Evolutionary conservation across 2,797 vertebrate genomes (phyloP).

Genomic region (Microchirus variegatus): DNA sequence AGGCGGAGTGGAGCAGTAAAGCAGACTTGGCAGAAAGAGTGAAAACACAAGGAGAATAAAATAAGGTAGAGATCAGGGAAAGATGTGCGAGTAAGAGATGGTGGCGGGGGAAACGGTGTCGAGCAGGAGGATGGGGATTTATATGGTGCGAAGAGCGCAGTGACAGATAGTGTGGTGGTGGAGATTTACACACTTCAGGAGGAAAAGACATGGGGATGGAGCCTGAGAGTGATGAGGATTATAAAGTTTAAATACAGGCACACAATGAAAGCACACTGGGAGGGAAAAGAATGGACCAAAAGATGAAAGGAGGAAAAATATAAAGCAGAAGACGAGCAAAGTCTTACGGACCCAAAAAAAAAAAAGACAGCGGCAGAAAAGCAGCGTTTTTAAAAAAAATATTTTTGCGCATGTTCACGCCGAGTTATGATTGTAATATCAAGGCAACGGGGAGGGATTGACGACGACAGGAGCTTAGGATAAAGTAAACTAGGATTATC

Average conservation of each 20-base stretch:
- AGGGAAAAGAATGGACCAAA: conserved; percentile 47
- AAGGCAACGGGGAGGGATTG: conserved; percentile 43
- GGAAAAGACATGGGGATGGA: conserved; percentile 71
- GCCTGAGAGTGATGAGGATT: conserved; percentile 77
- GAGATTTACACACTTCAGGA: conserved; percentile 77
- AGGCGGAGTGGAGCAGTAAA: conserved; percentile 56
- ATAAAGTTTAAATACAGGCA: conserved; percentile 79
- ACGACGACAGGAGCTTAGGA: conserved; percentile 69
- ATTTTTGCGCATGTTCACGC: conserved; percentile 51
- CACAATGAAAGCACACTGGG: conserved; percentile 48
- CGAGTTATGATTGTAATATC: conserved; percentile 55
- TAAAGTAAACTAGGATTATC: conserved; percentile 76
- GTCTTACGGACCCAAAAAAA: conserved; percentile 26
- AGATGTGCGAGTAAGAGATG: conserved; percentile 61
- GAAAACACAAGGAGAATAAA: conserved; percentile 69
- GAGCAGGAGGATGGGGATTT: conserved; percentile 56
- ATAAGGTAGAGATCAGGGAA: conserved; percentile 61
- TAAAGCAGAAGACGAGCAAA: conserved; percentile 31
- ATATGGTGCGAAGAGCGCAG: conserved; percentile 52
- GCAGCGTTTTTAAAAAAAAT: conserved; percentile 38
- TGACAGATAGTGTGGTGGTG: conserved; percentile 45
- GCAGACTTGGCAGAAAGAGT: conserved; percentile 42
- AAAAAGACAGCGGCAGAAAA: conserved; percentile 21
- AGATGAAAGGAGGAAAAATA: conserved; percentile 27
- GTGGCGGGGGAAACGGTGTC: conserved; percentile 27